These are phyloP conservation scores for Drosophila nigricruria DNA, from an alignment of 2,888 invertebrate genomes.

Conservation along the genomic window DNA sequence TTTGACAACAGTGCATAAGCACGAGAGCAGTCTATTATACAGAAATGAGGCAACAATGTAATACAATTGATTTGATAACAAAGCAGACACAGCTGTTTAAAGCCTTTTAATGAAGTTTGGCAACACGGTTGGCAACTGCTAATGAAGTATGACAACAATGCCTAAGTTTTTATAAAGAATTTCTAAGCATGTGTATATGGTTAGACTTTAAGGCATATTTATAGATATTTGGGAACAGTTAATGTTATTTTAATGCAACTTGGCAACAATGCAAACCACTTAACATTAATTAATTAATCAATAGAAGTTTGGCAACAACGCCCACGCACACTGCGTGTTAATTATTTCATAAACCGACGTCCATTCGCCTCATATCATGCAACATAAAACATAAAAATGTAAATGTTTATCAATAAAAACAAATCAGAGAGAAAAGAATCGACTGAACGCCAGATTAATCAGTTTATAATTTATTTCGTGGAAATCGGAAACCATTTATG, in stretches of 20 bases:
- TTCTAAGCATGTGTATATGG: background rate
- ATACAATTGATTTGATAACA: background rate
- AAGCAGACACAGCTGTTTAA: no score
- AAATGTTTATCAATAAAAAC: conserved; percentile 20
- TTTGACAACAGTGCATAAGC: background rate
- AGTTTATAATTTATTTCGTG: conserved; percentile 69
- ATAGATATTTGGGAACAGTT: background rate
- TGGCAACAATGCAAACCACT: conserved; percentile 9
- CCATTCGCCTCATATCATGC: conserved; percentile 2
- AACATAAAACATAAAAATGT: conserved; percentile 1
- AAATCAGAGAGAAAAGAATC: conserved; percentile 6
- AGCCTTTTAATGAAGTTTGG: conserved; percentile 10
- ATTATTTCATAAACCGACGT: conserved; percentile 26
- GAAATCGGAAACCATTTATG: conserved; percentile 59
- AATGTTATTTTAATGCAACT: background rate
- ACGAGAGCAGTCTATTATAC: background rate
- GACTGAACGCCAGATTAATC: conserved; percentile 57
- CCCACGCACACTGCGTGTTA: conserved; percentile 1
- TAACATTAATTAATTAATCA: background rate
- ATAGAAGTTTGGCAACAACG: conserved; percentile 22
- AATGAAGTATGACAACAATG: conserved; percentile 16
- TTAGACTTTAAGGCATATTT: background rate
- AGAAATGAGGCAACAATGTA: background rate
- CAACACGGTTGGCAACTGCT: conserved; percentile 25
- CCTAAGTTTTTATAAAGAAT: background rate